Percentiles rank a stretch among this genome's conserved stretches.
These are phyloP conservation scores for Coleophora deauratella DNA, from an alignment of 2,888 invertebrate species.

Conservation along the genomic window DNA sequence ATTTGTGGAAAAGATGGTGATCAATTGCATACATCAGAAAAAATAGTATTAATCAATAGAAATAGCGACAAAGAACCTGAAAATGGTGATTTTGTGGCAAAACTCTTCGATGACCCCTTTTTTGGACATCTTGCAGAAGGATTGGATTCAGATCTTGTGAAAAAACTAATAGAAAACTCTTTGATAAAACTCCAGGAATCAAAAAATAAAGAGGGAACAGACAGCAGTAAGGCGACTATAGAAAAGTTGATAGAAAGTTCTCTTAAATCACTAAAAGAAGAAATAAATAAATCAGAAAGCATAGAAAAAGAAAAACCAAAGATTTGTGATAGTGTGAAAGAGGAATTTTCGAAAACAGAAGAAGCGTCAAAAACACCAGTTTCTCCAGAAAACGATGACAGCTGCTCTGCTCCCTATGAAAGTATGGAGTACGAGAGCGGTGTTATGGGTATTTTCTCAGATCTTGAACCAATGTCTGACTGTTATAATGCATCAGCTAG, in stretches of 20 bases:
- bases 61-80: conserved; percentile 31
- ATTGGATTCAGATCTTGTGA: conserved; percentile 75
- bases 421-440: conserved; percentile 81
- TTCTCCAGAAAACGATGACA: conserved; percentile 58
- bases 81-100: conserved; percentile 68
- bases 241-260: conserved; percentile 71
- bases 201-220: conserved; percentile 58
- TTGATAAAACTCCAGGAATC: conserved; percentile 74
- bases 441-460: conserved; percentile 66
- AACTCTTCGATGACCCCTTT: conserved; percentile 77
- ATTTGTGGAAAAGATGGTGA: conserved; percentile 79
- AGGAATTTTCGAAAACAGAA: conserved; percentile 29
- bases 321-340: conserved; percentile 31
- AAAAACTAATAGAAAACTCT: conserved; percentile 79
- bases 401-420: conserved; percentile 83
- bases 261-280: conserved; percentile 55
- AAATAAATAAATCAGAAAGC: conserved; percentile 29
- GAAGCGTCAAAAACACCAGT: conserved; percentile 29
- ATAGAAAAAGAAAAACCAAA: conserved; percentile 29
- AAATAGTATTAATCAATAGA: conserved; percentile 8
- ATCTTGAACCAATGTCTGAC: conserved; percentile 76
- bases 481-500: conserved; percentile 82
- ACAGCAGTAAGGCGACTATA: conserved; percentile 54
- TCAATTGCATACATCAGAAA: conserved; percentile 14
- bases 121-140: conserved; percentile 77